Conservation (phyloP, 2,113 vertebrate genomes). For the Albula goreensis region DNA sequence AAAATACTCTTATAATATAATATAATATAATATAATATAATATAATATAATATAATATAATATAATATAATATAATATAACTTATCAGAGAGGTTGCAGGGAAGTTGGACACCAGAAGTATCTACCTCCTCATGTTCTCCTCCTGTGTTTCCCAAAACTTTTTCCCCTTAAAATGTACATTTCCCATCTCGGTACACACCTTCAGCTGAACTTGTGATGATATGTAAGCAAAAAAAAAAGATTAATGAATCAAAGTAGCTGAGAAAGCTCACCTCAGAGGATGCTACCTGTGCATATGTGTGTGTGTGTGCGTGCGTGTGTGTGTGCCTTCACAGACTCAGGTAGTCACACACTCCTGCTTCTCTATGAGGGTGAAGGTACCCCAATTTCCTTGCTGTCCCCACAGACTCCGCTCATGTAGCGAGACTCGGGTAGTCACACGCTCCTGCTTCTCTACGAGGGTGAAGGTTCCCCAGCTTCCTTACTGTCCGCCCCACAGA, state of each 20-base stretch:
- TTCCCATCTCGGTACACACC: background rate
- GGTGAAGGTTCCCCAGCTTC: no score
- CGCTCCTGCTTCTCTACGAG: background rate
- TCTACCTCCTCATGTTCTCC: background rate
- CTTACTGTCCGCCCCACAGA: background rate
- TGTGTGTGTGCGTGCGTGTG: no score
- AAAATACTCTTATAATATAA: background rate
- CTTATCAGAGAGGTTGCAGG: no score
- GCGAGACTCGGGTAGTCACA: background rate
- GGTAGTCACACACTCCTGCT: background rate
- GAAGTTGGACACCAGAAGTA: background rate
- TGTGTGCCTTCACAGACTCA: no score
- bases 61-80: background rate
- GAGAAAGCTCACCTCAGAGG: background rate
- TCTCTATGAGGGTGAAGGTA: background rate
- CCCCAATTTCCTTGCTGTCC: background rate
- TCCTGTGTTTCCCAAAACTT: slow-evolving; percentile 8
- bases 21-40: no score
- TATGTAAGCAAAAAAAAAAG: background rate
- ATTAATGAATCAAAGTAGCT: background rate
- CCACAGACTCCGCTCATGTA: background rate
- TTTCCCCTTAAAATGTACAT: background rate
- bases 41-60: no score
- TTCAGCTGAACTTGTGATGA: background rate
- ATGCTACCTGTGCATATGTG: no score